Conservation (phyloP, 1,140 invertebrate genomes). For the Phymorhynchus buccinoides region DNA sequence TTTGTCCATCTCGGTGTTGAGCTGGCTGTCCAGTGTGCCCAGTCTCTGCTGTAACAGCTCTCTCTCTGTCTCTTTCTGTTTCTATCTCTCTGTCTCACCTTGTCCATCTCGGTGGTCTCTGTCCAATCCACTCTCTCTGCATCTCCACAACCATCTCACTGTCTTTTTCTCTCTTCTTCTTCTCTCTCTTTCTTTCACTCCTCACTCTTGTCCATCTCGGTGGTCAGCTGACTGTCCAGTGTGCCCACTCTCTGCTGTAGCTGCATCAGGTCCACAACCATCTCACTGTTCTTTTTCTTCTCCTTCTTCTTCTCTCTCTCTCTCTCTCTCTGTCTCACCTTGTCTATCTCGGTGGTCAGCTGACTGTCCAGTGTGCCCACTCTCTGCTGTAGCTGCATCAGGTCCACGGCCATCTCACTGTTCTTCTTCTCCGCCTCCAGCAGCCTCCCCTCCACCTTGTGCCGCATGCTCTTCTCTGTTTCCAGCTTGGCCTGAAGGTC, state of each 20-base stretch:
- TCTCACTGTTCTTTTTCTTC: slow-evolving; percentile 81
- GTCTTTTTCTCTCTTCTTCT: too few species aligned
- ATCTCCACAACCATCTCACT: too few species aligned
- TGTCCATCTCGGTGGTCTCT: too few species aligned
- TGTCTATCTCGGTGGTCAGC: slow-evolving; percentile 63
- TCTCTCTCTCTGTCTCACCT: slow-evolving; percentile 54
- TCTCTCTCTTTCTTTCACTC: background rate
- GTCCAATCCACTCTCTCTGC: too few species aligned
- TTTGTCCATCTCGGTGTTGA: too few species aligned
- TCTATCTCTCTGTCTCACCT: too few species aligned
- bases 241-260: slow-evolving; percentile 84
- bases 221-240: slow-evolving; percentile 57
- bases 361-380: slow-evolving; percentile 72
- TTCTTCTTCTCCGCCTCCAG: slow-evolving; percentile 95
- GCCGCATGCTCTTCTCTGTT: slow-evolving; percentile 88
- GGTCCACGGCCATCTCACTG: slow-evolving; percentile 94
- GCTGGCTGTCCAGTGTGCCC: too few species aligned
- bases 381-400: slow-evolving; percentile 90
- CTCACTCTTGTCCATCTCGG: slow-evolving; percentile 64
- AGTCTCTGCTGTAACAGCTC: too few species aligned
- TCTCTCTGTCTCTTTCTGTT: too few species aligned
- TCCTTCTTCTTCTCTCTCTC: background rate
- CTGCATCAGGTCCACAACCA: slow-evolving; percentile 93
- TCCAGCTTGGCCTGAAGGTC: slow-evolving; percentile 91
- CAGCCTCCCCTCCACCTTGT: slow-evolving; percentile 85